Conservation (phyloP, 2,888 invertebrate genomes). For the Halictus ligatus region DNA sequence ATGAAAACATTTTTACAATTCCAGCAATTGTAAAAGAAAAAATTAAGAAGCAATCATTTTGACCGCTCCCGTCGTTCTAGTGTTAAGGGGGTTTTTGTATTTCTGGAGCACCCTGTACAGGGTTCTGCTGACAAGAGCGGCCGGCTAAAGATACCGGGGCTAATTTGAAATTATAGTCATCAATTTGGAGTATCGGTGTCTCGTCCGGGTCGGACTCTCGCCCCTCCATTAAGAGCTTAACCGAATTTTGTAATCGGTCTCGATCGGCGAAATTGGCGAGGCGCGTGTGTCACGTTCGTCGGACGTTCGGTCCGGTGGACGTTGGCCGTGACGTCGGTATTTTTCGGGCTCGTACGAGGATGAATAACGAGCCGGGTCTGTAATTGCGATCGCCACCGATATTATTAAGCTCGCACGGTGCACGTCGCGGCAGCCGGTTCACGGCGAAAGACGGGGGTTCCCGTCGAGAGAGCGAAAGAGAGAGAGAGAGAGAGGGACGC, state of each 20-base stretch:
- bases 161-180: constrained; percentile 54
- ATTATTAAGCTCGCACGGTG: constrained; percentile 29
- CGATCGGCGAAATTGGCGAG: constrained; percentile 21
- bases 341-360: neutral
- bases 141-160: constrained; percentile 29
- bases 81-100: neutral
- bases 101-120: neutral
- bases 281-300: neutral
- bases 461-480: neutral
- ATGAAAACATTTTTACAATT: too few relatives aligned
- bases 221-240: constrained; percentile 27
- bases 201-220: neutral
- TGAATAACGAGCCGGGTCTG: constrained; percentile 27
- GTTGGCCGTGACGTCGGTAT: neutral
- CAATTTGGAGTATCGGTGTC: constrained; percentile 24
- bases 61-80: too few relatives aligned
- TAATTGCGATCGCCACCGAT: constrained; percentile 30
- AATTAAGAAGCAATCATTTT: too few relatives aligned
- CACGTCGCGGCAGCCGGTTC: neutral
- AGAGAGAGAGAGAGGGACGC: neutral
- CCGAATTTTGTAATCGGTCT: constrained; percentile 39
- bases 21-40: too few relatives aligned
- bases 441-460: neutral
- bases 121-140: constrained; percentile 17
- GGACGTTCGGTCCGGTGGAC: neutral